These are phyloP conservation scores for Tursiops truncatus DNA, from an alignment of 2,113 vertebrate species.

Conservation along the genomic window DNA sequence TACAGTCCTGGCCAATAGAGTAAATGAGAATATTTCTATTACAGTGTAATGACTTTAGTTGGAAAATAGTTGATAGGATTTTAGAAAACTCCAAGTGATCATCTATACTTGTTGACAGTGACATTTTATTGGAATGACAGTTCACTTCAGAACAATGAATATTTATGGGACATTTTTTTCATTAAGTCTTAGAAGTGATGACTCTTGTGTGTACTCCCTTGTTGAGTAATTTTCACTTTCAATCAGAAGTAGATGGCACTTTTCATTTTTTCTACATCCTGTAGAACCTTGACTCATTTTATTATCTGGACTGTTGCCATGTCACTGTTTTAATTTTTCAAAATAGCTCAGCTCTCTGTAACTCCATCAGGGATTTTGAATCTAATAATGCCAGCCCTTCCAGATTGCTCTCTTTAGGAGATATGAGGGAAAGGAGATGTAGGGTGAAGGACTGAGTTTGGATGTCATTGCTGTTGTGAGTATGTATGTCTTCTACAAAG, in stretches of 20 bases:
- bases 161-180: constrained; percentile 43
- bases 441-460: neutral
- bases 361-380: neutral
- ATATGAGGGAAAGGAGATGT: neutral
- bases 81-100: constrained; percentile 19
- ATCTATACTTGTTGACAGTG: constrained; percentile 7
- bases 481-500: neutral
- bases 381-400: neutral
- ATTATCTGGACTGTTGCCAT: neutral
- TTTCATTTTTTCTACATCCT: neutral
- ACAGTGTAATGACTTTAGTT: neutral
- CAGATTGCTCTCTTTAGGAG: neutral
- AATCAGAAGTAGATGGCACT: neutral
- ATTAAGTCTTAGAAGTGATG: neutral
- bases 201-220: neutral
- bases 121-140: constrained; percentile 38
- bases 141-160: constrained; percentile 58
- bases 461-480: neutral
- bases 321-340: neutral
- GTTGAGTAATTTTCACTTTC: constrained; percentile 57
- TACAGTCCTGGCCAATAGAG: constrained; percentile 43
- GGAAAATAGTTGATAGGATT: constrained; percentile 28
- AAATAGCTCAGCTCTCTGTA: neutral
- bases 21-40: constrained; percentile 60
- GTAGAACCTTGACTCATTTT: neutral